These are phyloP conservation scores for Gymnoscopelus braueri DNA, from an alignment of 2,797 vertebrate genomes.

Conservation along the genomic window DNA sequence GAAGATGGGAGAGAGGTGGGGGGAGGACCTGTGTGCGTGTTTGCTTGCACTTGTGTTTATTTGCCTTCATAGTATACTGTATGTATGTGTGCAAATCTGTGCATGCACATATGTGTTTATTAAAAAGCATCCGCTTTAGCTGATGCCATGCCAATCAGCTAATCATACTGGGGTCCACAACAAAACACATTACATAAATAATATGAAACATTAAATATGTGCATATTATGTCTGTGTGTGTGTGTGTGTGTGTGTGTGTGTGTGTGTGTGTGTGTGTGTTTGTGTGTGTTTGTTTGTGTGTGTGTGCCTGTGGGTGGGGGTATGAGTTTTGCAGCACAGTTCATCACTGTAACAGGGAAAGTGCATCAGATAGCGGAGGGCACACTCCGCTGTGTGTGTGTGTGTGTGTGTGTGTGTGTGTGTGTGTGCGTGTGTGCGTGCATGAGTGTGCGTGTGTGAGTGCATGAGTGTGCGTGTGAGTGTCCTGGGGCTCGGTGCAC, in stretches of 20 bases:
- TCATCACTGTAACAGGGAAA: no score
- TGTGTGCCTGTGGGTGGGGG: slow-evolving; percentile 13
- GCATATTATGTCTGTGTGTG: slow-evolving; percentile 1
- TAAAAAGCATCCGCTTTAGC: neutral
- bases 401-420: slow-evolving; percentile 19
- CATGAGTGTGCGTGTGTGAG: neutral
- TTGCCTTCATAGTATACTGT: neutral
- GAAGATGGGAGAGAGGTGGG: slow-evolving; percentile 29
- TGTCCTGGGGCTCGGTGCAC: slow-evolving; percentile 30
- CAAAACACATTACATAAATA: no score
- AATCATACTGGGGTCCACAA: no score
- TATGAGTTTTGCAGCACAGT: neutral
- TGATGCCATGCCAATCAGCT: no score
- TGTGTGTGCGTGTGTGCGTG: slow-evolving; percentile 15
- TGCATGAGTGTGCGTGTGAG: slow-evolving; percentile 11
- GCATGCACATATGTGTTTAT: slow-evolving; percentile 1
- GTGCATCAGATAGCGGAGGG: no score
- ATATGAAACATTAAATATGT: no score
- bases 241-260: slow-evolving; percentile 6
- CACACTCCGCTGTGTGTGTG: neutral
- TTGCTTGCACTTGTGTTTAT: neutral
- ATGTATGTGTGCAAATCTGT: slow-evolving; percentile 5
- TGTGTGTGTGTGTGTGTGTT: slow-evolving; percentile 15
- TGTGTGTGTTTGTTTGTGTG: slow-evolving; percentile 14
- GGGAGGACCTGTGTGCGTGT: slow-evolving; percentile 30